phyloP scores from a whole-genome alignment of 2,888 invertebrate genomes.

The Hanleya hanleyi region DNA sequence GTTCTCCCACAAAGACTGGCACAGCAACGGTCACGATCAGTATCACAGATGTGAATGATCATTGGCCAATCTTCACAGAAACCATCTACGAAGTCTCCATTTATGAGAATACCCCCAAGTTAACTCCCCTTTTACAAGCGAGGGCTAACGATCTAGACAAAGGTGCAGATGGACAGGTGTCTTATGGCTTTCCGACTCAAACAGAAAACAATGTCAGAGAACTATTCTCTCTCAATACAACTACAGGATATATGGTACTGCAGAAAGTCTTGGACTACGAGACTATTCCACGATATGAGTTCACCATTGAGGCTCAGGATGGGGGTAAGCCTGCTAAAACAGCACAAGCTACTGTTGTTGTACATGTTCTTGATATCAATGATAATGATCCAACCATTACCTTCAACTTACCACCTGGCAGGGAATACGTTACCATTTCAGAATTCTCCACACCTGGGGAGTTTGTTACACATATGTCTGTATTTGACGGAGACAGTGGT shows the following conservation, averaged over 20 bases:
- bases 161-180: background rate
- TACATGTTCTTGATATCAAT: background rate
- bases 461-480: background rate
- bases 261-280: background rate
- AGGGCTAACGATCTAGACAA: background rate
- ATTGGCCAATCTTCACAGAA: slow-evolving; percentile 8
- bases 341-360: background rate
- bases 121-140: background rate
- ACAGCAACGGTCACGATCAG: background rate
- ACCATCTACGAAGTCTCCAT: background rate
- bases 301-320: background rate
- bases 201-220: background rate
- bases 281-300: background rate
- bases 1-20: background rate
- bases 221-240: background rate
- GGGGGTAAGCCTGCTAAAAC: background rate
- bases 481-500: background rate
- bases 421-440: background rate
- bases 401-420: background rate
- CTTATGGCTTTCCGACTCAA: background rate
- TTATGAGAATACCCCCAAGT: background rate
- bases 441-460: background rate
- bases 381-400: slow-evolving; percentile 1
- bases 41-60: slow-evolving; percentile 16
- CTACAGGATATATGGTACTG: background rate